Evolutionary conservation across 64 coral and sea anemone species (phyloP).

Genomic region (Porites lutea): DNA sequence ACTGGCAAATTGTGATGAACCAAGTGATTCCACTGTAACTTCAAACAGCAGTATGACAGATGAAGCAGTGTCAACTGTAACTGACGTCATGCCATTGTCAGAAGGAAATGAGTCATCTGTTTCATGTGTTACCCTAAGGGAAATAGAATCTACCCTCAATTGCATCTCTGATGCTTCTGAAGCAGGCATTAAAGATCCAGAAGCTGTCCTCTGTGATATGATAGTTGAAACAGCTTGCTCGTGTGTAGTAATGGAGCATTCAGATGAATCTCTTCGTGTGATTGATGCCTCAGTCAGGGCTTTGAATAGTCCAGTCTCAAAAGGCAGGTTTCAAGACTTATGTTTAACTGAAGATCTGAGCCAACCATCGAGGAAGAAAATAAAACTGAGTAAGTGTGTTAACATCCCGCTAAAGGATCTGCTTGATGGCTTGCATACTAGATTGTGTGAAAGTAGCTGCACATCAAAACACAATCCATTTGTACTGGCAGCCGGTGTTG

Average conservation of each 20-base stretch:
- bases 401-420: neutral
- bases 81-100: too few relatives aligned
- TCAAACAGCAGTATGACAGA: neutral
- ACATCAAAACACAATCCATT: neutral
- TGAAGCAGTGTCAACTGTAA: neutral
- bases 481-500: neutral
- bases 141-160: too few relatives aligned
- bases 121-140: too few relatives aligned
- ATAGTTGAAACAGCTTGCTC: too few relatives aligned
- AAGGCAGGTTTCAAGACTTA: too few relatives aligned
- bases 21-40: neutral
- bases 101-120: neutral
- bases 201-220: too few relatives aligned
- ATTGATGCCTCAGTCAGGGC: neutral
- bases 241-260: neutral
- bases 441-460: neutral
- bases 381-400: neutral
- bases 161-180: too few relatives aligned
- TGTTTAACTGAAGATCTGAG: neutral
- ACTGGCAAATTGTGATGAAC: too few relatives aligned
- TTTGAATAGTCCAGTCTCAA: too few relatives aligned
- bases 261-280: neutral
- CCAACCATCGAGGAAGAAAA: conserved; percentile 11
- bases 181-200: too few relatives aligned
- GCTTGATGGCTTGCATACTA: neutral